Evolutionary conservation across 1,140 invertebrate genomes (phyloP).

Genomic region (Pollicipes pollicipes): DNA sequence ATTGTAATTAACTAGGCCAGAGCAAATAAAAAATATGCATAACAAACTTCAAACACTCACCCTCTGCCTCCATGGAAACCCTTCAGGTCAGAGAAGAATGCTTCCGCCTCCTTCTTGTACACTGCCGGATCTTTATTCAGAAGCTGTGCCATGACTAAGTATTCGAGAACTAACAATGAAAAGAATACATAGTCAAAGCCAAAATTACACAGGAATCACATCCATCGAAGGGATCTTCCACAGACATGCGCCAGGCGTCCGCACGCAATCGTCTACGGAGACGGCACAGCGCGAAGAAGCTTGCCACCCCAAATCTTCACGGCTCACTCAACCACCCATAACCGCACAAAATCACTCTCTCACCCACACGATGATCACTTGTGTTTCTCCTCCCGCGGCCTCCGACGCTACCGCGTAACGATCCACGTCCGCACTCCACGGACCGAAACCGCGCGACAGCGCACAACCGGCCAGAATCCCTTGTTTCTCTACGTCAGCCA

Average conservation of each 20-base stretch:
- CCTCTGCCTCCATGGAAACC: constrained; percentile 68
- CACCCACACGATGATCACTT: background rate
- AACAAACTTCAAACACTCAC: constrained; percentile 34
- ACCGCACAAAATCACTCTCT: too few species aligned
- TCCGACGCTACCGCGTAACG: background rate
- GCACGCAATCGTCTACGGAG: background rate
- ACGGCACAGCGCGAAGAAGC: too few species aligned
- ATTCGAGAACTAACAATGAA: background rate
- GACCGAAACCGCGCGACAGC: background rate
- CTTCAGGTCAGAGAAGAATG: constrained; percentile 56
- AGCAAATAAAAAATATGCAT: constrained; percentile 3
- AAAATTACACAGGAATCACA: background rate
- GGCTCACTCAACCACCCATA: background rate
- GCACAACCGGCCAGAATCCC: background rate
- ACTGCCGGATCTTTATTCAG: constrained; percentile 49
- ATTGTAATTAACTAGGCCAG: background rate
- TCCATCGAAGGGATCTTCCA: background rate
- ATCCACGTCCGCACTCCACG: background rate
- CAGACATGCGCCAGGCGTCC: background rate
- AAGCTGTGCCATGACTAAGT: constrained; percentile 39
- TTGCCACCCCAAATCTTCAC: background rate
- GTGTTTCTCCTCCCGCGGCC: background rate
- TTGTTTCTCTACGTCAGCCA: constrained; percentile 1
- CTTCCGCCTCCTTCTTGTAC: constrained; percentile 47
- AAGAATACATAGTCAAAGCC: background rate